Conservation (phyloP, 2,797 vertebrate genomes). For the Enoplosus armatus region DNA sequence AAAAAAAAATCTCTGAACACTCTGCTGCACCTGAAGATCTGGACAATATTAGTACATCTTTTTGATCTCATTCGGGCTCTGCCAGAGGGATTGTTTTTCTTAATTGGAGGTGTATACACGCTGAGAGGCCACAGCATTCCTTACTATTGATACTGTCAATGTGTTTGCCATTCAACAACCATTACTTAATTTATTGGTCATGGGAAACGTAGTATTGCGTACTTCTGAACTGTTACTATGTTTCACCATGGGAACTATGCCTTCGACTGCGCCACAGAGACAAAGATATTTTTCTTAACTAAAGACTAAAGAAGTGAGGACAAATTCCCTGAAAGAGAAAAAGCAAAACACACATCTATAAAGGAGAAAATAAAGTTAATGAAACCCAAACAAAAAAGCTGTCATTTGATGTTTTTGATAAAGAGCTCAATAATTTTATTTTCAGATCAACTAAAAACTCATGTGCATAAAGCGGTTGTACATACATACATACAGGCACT, state of each 20-base stretch:
- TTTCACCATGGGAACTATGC: conserved; percentile 33
- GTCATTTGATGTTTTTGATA: neutral
- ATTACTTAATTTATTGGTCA: conserved; percentile 44
- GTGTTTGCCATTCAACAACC: conserved; percentile 59
- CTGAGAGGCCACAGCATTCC: conserved; percentile 47
- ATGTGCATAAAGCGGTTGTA: neutral
- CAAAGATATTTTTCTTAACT: conserved; percentile 4
- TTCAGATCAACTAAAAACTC: conserved; percentile 4
- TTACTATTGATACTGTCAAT: conserved; percentile 58
- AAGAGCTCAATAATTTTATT: conserved; percentile 5
- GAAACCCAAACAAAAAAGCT: neutral
- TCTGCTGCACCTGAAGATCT: conserved; percentile 63
- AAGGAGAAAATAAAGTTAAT: conserved; percentile 1
- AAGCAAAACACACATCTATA: neutral
- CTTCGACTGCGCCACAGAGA: neutral
- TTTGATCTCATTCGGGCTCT: conserved; percentile 53
- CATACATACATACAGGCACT: neutral
- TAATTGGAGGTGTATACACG: conserved; percentile 60
- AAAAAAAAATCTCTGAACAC: conserved; percentile 6
- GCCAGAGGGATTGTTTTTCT: conserved; percentile 43
- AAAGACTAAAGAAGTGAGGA: conserved; percentile 14
- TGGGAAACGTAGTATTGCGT: conserved; percentile 37
- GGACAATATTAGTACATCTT: conserved; percentile 56
- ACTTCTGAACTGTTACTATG: conserved; percentile 28
- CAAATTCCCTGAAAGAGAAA: conserved; percentile 11